Evolutionary conservation across 2,888 invertebrate species (phyloP), one percentile per base, ranked within the genome.

Genomic region (Eupelmus urozonus): DNA sequence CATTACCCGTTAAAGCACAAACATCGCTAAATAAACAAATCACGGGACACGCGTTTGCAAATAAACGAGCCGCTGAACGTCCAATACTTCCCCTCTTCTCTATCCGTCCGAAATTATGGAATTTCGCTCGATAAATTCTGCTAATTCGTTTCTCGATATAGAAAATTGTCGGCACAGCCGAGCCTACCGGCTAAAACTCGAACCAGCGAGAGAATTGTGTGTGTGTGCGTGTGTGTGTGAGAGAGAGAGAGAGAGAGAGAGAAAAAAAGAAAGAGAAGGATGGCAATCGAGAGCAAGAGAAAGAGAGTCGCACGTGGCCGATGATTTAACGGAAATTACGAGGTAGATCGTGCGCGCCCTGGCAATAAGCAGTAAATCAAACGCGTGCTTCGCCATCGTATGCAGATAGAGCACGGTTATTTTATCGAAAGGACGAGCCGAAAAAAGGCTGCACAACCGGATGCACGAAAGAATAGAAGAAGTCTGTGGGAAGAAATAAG

Each of bases 301-400:
- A 13, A 18, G 34, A 69, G 23, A 45, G 18, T 60, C 59, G n/a
- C n/a, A 40, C 60, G 23, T 11, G 20, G 45, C 23, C 62, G 71
- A 80, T 78, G 69, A 76, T 80, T 80, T 78, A 80, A 40, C 65
- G 70, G 55, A 80, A 78, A 73, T 78, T 80, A 78, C 65, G 69
- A 34, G 34, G 9, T 3, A 34, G 34, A 34, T 34, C 34, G 34
- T 9, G 34, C 34, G 34, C 34, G 34, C 34, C 9, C 34, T 5
- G 45, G 86, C 85, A 87, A 87, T 87, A 87, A 87, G 85, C 86
- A 82, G 85, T 88, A 86, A 88, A 87, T 86, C 84, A 81, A 59
- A 79, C 69, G 59, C 59, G 70, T 72, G 71, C 71, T 81, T 78
- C 63, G 63, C 79, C 51, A 78, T 79, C 78, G 79, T 75, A 79